A percentile compares a stretch with the other conserved stretches of the same genome.
phyloP scores from a whole-genome alignment of 2,113 vertebrate species.

The Apteryx owenii region DNA sequence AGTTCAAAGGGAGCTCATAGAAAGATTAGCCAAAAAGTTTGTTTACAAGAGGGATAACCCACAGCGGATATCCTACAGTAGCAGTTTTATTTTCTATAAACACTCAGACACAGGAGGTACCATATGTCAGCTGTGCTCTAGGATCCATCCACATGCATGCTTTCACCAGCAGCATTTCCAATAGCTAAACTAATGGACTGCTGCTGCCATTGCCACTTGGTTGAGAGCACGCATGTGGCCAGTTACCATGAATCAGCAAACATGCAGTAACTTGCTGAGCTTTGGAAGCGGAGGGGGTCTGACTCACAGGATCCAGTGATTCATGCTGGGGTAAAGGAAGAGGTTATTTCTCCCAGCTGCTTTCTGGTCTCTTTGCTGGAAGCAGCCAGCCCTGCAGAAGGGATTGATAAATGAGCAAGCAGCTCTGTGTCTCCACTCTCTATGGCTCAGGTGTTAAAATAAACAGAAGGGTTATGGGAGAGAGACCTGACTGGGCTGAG shows the following conservation, averaged over 20 bases:
- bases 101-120: conserved; percentile 6
- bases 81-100: conserved; percentile 42
- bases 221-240: not conserved
- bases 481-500: not conserved
- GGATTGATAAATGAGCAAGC: not conserved
- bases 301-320: conserved; percentile 60
- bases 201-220: not conserved
- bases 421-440: not conserved
- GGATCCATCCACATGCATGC: not conserved
- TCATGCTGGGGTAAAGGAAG: conserved; percentile 45
- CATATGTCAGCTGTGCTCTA: conserved; percentile 29
- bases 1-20: not conserved
- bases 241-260: not conserved
- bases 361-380: not conserved
- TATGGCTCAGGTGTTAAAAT: not conserved
- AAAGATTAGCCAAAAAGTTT: not conserved
- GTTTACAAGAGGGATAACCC: conserved; percentile 25
- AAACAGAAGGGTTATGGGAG: not conserved
- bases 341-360: not conserved
- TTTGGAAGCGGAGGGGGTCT: conserved; percentile 6
- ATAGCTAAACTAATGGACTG: not conserved
- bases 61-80: conserved; percentile 10
- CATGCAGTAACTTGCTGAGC: not conserved
- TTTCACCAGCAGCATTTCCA: not conserved
- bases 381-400: not conserved